A percentile compares a stretch with the other conserved stretches of the same genome.
Conservation (phyloP, 2,797 vertebrate genomes). For the Rhinichthys osculus region DNA sequence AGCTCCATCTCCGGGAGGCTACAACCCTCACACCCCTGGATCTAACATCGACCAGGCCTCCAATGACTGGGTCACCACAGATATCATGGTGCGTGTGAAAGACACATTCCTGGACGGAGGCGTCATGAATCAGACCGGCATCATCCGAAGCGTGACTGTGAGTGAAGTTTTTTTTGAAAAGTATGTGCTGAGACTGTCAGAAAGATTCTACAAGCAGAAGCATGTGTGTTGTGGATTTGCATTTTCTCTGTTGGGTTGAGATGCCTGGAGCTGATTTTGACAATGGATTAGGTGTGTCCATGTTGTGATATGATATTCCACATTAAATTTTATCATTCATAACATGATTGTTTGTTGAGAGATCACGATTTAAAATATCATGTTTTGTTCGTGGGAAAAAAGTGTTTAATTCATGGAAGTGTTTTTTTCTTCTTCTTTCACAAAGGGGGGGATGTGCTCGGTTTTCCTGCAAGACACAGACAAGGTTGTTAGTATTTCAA, state of each 20-base stretch:
- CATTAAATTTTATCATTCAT: accelerated
- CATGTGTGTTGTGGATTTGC: neutral
- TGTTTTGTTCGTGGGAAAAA: neutral
- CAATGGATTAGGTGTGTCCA: neutral
- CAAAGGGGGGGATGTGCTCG: constrained; percentile 91
- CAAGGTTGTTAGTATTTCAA: constrained; percentile 93
- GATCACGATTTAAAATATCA: too few species aligned
- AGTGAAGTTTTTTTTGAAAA: constrained; percentile 1
- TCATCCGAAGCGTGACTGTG: constrained; percentile 91
- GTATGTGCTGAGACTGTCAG: neutral
- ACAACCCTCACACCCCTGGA: constrained; percentile 94
- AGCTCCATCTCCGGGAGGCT: constrained; percentile 91
- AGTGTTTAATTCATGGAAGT: too few species aligned
- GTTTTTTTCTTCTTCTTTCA: neutral
- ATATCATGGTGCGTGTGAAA: constrained; percentile 91
- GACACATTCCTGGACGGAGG: constrained; percentile 90
- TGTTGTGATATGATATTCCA: neutral
- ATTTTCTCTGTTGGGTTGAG: neutral
- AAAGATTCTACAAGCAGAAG: neutral
- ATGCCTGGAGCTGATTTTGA: neutral
- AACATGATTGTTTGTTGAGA: neutral
- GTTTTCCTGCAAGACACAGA: constrained; percentile 92
- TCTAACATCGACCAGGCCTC: constrained; percentile 93
- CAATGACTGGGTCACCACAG: constrained; percentile 94
- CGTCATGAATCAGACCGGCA: constrained; percentile 85